Evolutionary conservation across 1,140 invertebrate species (phyloP).

Genomic region (Teleopsis dalmanni): DNA sequence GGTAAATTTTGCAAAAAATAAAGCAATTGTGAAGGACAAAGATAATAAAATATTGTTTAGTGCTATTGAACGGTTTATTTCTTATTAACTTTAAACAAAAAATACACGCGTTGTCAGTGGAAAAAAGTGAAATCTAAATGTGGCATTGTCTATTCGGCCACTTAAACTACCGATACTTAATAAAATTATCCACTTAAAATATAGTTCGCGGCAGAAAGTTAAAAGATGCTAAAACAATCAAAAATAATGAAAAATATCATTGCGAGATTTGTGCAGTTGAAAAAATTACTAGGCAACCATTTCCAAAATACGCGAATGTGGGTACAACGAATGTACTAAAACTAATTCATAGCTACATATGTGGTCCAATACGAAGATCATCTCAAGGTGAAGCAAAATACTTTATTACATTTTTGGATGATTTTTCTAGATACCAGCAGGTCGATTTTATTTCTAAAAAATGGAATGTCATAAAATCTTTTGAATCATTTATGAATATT

Average conservation of each 20-base stretch:
- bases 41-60: too few relatives aligned
- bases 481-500: constrained; percentile 23
- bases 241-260: constrained; percentile 4
- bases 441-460: constrained; percentile 43
- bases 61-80: too few relatives aligned
- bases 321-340: constrained; percentile 24
- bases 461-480: constrained; percentile 33
- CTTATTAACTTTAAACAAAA: too few relatives aligned
- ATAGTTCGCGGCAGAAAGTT: constrained; percentile 1
- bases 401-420: constrained; percentile 42
- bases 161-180: not conserved
- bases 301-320: constrained; percentile 19
- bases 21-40: too few relatives aligned
- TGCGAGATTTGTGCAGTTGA: constrained; percentile 27
- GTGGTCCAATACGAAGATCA: constrained; percentile 34
- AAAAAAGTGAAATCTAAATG: too few relatives aligned
- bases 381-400: constrained; percentile 36
- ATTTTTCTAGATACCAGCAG: constrained; percentile 28
- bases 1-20: too few relatives aligned
- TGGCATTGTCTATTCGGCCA: constrained; percentile 8
- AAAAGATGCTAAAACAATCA: too few relatives aligned
- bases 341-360: constrained; percentile 40
- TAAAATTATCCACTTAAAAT: not conserved
- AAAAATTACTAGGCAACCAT: constrained; percentile 29
- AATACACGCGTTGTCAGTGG: too few relatives aligned